phyloP scores from a whole-genome alignment of 2,888 invertebrate genomes.

The Meloe dianella region DNA sequence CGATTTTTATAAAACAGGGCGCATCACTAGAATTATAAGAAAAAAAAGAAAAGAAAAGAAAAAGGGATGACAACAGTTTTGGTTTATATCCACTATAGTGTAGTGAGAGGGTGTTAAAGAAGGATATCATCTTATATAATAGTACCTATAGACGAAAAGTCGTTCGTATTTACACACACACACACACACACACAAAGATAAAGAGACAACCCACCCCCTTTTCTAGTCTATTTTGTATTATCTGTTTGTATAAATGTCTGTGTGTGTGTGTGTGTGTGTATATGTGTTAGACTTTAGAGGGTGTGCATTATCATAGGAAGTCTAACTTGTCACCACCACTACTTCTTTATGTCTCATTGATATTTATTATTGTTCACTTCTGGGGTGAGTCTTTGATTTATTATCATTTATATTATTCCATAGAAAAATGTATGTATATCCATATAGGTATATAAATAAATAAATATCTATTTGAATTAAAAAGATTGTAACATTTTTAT shows the following conservation, averaged over 20 bases:
- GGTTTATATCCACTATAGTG: too few relatives aligned
- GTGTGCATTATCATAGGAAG: slow-evolving; percentile 50
- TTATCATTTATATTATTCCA: background rate
- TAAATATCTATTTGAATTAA: too few relatives aligned
- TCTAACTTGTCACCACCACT: slow-evolving; percentile 53
- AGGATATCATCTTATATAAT: slow-evolving; percentile 33
- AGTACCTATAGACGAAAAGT: slow-evolving; percentile 7
- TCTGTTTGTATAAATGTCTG: background rate
- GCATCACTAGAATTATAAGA: slow-evolving; percentile 38
- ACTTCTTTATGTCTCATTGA: slow-evolving; percentile 49
- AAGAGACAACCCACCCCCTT: slow-evolving; percentile 43
- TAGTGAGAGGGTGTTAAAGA: slow-evolving; percentile 18
- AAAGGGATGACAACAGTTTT: slow-evolving; percentile 33
- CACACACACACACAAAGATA: slow-evolving; percentile 45
- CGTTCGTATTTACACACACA: slow-evolving; percentile 39
- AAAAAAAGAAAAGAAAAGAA: too few relatives aligned
- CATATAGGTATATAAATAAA: too few relatives aligned
- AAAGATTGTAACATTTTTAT: too few relatives aligned
- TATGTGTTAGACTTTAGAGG: too few relatives aligned
- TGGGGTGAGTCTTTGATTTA: slow-evolving; percentile 30
- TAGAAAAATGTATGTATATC: too few relatives aligned
- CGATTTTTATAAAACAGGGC: slow-evolving; percentile 57
- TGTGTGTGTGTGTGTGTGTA: background rate
- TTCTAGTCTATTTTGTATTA: background rate
- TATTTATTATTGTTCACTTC: slow-evolving; percentile 50